Base-by-base conservation (phyloP, 2,888 invertebrate genomes). In the Chrysolina haemoptera region DNA sequence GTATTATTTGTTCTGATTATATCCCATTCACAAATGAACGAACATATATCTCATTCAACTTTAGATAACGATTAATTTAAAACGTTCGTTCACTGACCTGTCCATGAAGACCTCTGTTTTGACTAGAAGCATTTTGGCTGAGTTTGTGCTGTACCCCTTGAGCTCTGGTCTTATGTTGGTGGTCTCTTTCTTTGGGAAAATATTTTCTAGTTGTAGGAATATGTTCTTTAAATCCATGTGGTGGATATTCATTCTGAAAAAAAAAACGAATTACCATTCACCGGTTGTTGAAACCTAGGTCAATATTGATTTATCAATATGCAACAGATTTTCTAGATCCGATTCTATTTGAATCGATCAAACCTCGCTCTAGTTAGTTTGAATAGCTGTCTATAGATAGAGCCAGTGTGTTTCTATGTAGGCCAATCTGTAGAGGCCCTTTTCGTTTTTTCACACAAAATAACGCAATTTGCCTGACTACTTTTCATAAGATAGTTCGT, bases 51-150 rank as follows among this genome's bases (percentile, higher is more conserved):
- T 35, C 35, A 0, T 35, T 35, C 35, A 35, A 6, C 35, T 35
- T 35, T 35, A 8, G 35, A 35, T 35, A 35, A 35, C 8, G 6
- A 46, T 1, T 12, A 43, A 12, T 43, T 43, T 1, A 50, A 50
- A 50, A 10, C 2, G 1, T n/a, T 41, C 35, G 0, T 43, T 16
- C 64, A 71, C 67, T 18, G 55, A 76, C 76, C 77, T 77, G 76
- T 16, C 76, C 73, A n/a, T 79, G 73, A 18, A 78, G 50, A 16
- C 55, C 40, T 27, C 75, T 53, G 12, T 20, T 82, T 76, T 83
- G 82, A 77, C 80, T 81, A 79, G 79, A 74, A 63, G 69, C 74
- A 76, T 82, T 79, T 76, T 82, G 78, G 53, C 75, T 74, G 43
- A 69, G 76, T 68, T 76, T 79, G 50, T 79, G 76, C 20, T 80